phyloP scores from a whole-genome alignment of 2,888 invertebrate species.

The Acleris cristana region DNA sequence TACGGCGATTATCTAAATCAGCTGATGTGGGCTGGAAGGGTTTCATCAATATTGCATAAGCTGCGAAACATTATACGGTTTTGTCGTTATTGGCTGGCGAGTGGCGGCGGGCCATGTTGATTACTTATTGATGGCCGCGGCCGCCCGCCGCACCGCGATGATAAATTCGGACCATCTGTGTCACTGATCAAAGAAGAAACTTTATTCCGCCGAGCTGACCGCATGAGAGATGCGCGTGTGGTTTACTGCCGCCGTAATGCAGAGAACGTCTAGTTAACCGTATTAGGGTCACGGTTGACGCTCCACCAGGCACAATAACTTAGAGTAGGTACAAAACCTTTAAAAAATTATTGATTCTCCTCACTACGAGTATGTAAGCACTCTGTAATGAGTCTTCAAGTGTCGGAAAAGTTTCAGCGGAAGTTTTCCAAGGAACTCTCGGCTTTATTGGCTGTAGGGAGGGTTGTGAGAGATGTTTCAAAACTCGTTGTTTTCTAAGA shows the following conservation, averaged over 20 bases:
- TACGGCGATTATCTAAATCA: constrained; percentile 48
- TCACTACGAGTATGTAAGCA: constrained; percentile 13
- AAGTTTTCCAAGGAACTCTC: constrained; percentile 18
- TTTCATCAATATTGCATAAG: constrained; percentile 51
- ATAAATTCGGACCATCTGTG: constrained; percentile 66
- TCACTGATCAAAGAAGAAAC: constrained; percentile 52
- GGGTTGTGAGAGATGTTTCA: constrained; percentile 26
- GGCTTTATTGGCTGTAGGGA: constrained; percentile 23
- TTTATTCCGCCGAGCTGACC: constrained; percentile 27
- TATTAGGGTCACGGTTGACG: constrained; percentile 13
- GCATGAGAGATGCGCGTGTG: constrained; percentile 13
- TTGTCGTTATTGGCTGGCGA: constrained; percentile 36
- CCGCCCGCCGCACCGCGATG: constrained; percentile 51
- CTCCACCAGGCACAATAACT: not conserved
- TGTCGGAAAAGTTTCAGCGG: constrained; percentile 17
- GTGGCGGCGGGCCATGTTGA: constrained; percentile 60
- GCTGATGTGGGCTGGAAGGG: constrained; percentile 48
- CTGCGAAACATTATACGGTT: constrained; percentile 39
- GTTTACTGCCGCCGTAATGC: constrained; percentile 31
- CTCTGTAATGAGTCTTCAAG: constrained; percentile 27
- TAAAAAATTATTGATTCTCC: constrained; percentile 10
- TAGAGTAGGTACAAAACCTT: constrained; percentile 12
- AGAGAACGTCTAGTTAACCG: constrained; percentile 15
- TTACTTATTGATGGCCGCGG: constrained; percentile 75
- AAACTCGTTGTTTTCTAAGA: constrained; percentile 14